Conservation (phyloP, 2,888 invertebrate genomes). For the Aromia moschata region DNA sequence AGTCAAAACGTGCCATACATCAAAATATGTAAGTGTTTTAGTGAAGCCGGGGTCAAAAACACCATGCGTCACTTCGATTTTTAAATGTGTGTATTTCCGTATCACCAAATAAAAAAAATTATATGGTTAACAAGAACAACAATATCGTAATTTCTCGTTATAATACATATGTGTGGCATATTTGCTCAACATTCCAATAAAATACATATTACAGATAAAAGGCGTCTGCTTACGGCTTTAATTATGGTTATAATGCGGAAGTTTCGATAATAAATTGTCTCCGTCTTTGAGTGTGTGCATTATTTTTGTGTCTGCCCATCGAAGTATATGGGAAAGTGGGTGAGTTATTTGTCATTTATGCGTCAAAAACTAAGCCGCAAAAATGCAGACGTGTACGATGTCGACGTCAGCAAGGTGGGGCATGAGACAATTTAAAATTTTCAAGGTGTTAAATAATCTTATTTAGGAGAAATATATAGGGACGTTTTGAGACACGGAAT, state of each 20-base stretch:
- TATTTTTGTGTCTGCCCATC: conserved; percentile 2
- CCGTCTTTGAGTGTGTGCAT: not conserved
- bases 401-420: too few relatives aligned
- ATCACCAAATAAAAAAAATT: conserved; percentile 22
- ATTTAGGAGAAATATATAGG: too few relatives aligned
- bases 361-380: too few relatives aligned
- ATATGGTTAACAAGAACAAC: conserved; percentile 21
- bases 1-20: too few relatives aligned
- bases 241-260: conserved; percentile 19
- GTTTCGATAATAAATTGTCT: not conserved
- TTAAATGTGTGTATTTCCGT: conserved; percentile 1
- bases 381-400: too few relatives aligned
- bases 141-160: conserved; percentile 22
- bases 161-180: conserved; percentile 22
- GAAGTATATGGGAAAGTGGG: not conserved
- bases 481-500: too few relatives aligned
- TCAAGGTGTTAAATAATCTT: too few relatives aligned
- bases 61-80: conserved; percentile 1
- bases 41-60: conserved; percentile 18
- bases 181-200: conserved; percentile 20
- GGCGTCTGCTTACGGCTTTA: conserved; percentile 14
- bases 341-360: not conserved
- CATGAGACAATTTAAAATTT: too few relatives aligned
- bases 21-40: not conserved
- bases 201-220: conserved; percentile 24